These are phyloP conservation scores for Cotesia chilonis DNA, from an alignment of 1,140 invertebrate species.

Conservation along the genomic window DNA sequence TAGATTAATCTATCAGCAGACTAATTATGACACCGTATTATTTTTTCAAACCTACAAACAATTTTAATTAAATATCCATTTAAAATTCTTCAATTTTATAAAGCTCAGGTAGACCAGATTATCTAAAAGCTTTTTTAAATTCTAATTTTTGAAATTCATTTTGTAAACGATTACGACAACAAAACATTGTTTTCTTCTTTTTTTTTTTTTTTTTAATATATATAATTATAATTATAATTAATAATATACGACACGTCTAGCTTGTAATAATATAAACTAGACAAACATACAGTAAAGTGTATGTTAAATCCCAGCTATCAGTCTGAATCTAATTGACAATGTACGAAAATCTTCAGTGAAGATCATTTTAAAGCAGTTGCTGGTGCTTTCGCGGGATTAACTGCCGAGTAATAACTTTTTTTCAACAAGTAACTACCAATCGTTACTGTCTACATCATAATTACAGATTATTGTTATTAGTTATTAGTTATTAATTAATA, in stretches of 20 bases:
- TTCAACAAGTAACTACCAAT: neutral
- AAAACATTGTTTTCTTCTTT: neutral
- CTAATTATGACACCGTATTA: no score
- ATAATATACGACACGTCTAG: conserved; percentile 21
- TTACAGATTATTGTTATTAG: neutral
- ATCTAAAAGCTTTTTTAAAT: conserved; percentile 16
- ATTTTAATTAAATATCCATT: conserved; percentile 1
- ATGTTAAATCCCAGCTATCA: conserved; percentile 64
- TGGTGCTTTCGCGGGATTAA: conserved; percentile 30
- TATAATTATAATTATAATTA: no score
- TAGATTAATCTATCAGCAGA: no score
- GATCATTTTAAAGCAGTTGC: conserved; percentile 39
- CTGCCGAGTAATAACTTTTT: conserved; percentile 27
- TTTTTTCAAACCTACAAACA: neutral
- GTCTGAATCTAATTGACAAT: conserved; percentile 68
- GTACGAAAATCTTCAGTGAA: conserved; percentile 51
- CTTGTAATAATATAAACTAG: conserved; percentile 31
- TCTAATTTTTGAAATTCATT: no score
- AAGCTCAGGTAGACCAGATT: conserved; percentile 15
- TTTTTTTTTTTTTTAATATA: no score
- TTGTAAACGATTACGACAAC: conserved; percentile 17
- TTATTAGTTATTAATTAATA: neutral
- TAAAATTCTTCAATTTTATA: no score
- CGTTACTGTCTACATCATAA: no score
- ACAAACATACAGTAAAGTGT: conserved; percentile 33